Evolutionary conservation across 2,113 vertebrate genomes (phyloP).

Genomic region (Oryzias celebensis): DNA sequence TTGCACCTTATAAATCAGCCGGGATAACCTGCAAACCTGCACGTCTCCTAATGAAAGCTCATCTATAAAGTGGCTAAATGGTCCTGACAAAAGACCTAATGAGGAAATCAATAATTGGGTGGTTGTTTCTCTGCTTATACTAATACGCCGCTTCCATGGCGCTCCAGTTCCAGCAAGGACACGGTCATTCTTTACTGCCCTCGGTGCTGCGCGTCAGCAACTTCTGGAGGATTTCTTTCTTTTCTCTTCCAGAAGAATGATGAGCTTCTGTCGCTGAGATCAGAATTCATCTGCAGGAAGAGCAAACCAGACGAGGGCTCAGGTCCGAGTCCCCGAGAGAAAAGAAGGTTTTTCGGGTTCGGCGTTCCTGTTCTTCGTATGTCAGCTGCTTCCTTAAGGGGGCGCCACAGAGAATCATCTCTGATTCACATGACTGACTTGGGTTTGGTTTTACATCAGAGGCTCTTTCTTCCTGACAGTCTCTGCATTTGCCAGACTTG

Average conservation of each 20-base stretch:
- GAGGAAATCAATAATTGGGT: constrained; percentile 90
- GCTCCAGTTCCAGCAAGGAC: constrained; percentile 61
- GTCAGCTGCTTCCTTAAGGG: too few relatives aligned
- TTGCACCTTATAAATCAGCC: constrained; percentile 95
- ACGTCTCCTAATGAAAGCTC: constrained; percentile 86
- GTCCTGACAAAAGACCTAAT: constrained; percentile 94
- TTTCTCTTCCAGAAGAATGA: constrained; percentile 57
- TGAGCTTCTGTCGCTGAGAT: constrained; percentile 26
- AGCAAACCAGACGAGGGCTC: background rate
- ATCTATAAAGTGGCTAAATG: constrained; percentile 94
- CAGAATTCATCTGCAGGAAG: background rate
- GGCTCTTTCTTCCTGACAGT: too few relatives aligned
- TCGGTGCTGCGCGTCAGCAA: constrained; percentile 72
- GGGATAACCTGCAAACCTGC: constrained; percentile 83
- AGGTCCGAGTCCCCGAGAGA: background rate
- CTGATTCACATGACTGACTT: too few relatives aligned
- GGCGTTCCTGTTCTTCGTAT: background rate
- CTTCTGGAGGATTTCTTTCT: constrained; percentile 46
- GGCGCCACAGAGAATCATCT: too few relatives aligned
- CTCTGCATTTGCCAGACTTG: too few relatives aligned
- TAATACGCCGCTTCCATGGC: constrained; percentile 77
- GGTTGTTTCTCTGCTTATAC: constrained; percentile 91
- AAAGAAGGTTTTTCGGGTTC: background rate
- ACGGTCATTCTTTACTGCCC: constrained; percentile 67
- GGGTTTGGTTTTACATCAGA: too few relatives aligned